Conservation (phyloP, 2,113 vertebrate genomes). For the Bothrops jararaca region DNA sequence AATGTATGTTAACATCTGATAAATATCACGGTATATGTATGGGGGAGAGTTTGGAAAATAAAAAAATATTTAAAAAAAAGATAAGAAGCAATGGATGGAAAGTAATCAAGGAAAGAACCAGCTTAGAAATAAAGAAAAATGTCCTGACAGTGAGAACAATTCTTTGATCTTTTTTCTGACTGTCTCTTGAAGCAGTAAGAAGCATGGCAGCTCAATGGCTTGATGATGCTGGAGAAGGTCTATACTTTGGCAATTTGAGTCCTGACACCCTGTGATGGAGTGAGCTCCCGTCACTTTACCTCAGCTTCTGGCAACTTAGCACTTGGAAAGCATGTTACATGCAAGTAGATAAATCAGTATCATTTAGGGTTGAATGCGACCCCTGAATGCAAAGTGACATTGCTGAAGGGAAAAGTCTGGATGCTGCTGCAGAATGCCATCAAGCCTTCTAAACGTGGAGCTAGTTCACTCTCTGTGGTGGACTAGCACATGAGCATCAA, state of each 20-base stretch:
- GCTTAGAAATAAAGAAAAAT: not conserved
- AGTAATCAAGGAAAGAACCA: not conserved
- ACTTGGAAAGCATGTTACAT: not conserved
- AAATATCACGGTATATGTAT: too few species aligned
- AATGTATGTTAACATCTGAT: too few species aligned
- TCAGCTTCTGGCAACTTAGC: not conserved
- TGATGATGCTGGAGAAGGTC: not conserved
- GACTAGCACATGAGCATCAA: not conserved
- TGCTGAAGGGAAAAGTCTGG: not conserved
- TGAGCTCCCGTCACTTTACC: not conserved
- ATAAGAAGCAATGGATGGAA: not conserved
- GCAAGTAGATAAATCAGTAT: not conserved
- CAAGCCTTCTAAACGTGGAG: not conserved
- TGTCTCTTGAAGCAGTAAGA: not conserved
- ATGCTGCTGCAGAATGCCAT: not conserved
- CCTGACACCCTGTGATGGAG: not conserved
- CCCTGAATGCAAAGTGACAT: not conserved
- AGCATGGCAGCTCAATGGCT: not conserved
- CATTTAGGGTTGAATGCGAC: not conserved
- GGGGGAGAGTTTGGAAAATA: too few species aligned
- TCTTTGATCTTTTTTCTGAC: not conserved
- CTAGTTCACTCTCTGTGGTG: not conserved
- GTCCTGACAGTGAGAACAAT: not conserved
- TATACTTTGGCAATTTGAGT: not conserved
- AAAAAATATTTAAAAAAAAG: too few species aligned